Evolutionary conservation across 2,797 vertebrate genomes (phyloP).

Genomic region (Phalloptychus januarius): DNA sequence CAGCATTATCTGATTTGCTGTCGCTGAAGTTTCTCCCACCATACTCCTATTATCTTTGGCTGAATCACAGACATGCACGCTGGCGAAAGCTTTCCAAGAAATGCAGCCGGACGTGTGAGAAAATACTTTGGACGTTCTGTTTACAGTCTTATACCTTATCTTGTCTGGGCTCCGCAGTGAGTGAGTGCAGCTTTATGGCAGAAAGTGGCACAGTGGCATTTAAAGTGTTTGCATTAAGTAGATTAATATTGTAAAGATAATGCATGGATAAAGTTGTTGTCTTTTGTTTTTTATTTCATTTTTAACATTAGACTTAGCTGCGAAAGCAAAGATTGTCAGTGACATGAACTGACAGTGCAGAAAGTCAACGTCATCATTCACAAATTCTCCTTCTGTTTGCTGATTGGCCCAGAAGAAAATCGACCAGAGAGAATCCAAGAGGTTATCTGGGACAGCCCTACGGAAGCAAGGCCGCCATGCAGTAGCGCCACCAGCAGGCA

Average conservation of each 20-base stretch:
- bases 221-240: constrained; percentile 19
- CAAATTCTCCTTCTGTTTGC: too few species aligned
- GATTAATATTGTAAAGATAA: constrained; percentile 27
- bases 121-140: constrained; percentile 57
- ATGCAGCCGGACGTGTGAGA: constrained; percentile 63
- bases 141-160: constrained; percentile 50
- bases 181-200: constrained; percentile 37
- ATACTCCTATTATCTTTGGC: constrained; percentile 69
- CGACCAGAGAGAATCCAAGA: too few species aligned
- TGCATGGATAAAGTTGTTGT: too few species aligned
- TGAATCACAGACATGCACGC: constrained; percentile 36
- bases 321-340: too few species aligned
- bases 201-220: constrained; percentile 49
- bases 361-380: too few species aligned
- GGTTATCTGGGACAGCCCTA: too few species aligned
- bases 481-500: too few species aligned
- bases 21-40: constrained; percentile 47
- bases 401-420: too few species aligned
- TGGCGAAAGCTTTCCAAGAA: constrained; percentile 65
- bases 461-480: too few species aligned
- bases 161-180: constrained; percentile 40
- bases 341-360: too few species aligned
- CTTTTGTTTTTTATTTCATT: too few species aligned
- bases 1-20: constrained; percentile 58
- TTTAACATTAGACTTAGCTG: too few species aligned